A percentile compares a stretch with the other conserved stretches of the same genome.
These are phyloP conservation scores for Elanus axillaris DNA, from an alignment of 2,113 vertebrate genomes.

Conservation along the genomic window DNA sequence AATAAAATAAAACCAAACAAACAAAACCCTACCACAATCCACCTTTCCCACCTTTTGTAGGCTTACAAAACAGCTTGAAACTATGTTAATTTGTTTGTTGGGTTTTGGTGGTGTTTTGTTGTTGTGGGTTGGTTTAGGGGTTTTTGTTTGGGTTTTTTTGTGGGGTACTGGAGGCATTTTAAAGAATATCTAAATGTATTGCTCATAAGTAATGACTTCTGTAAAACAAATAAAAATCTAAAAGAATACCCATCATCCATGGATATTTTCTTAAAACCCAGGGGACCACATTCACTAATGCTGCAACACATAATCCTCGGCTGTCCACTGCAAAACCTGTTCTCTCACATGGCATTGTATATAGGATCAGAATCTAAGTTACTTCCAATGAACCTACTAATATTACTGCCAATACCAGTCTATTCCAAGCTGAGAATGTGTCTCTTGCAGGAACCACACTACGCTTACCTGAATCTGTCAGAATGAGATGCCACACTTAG, in stretches of 20 bases:
- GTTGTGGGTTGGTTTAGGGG: neutral
- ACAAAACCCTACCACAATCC: fast-evolving
- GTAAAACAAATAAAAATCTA: neutral
- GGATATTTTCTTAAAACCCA: neutral
- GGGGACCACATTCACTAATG: neutral
- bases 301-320: neutral
- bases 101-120: neutral
- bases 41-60: neutral
- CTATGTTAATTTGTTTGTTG: neutral
- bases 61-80: neutral
- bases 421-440: neutral
- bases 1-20: neutral
- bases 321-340: neutral
- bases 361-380: neutral
- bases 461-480: neutral
- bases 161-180: neutral
- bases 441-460: neutral
- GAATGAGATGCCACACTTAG: neutral
- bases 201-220: neutral
- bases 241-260: neutral
- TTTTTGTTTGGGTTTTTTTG: neutral
- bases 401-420: neutral
- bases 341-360: neutral
- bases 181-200: neutral
- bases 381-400: neutral